Evolutionary conservation across 2,888 invertebrate species (phyloP), one percentile per base, ranked within the genome.

Genomic region (Prosopocoilus inquinatus): DNA sequence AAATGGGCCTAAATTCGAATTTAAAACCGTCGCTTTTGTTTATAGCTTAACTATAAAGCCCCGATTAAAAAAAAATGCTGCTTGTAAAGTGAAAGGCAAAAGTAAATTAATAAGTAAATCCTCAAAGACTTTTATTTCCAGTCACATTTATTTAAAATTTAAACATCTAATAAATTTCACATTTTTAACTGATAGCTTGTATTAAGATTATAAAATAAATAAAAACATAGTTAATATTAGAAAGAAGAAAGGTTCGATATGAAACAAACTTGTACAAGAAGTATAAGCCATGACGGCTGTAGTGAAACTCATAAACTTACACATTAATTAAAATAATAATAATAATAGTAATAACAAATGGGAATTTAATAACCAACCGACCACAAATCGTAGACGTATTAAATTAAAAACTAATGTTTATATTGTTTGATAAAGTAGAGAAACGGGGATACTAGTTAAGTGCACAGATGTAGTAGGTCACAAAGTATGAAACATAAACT

Each of bases 131-230:
- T 35, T 46, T 35, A 58, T 71, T 68, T 73, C 70, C 71, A 72
- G 72, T 73, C 74, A 75, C 74, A 75, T 75, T 75, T 74, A 75
- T 74, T 75, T 75, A 67, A 73, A 73, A 74, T 75, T 74, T 74
- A 74, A 73, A 75, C 74, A 74, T 73, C 74, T 74, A 75, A 68
- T 70, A 67, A 71, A 52, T 71, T 73, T 71, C 73, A 71, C 74
- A 67, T 56, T 67, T 67, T 67, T 71, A 64, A 65, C 68, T 67
- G 64, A 65, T 70, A 67, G 38, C 41, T 58, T 48, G 67, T 66
- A 66, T 68, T 70, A 69, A 66, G 64, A 70, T 63, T 68, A 70
- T 62, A 67, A 68, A 70, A 67, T 66, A 66, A 65, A 64, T 64
- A 64, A 58, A 55, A 61, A 20, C 7, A 28, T 28, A 28, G 20